Evolutionary conservation across 2,797 vertebrate genomes (phyloP).

Genomic region (Rhabdomys pumilio): DNA sequence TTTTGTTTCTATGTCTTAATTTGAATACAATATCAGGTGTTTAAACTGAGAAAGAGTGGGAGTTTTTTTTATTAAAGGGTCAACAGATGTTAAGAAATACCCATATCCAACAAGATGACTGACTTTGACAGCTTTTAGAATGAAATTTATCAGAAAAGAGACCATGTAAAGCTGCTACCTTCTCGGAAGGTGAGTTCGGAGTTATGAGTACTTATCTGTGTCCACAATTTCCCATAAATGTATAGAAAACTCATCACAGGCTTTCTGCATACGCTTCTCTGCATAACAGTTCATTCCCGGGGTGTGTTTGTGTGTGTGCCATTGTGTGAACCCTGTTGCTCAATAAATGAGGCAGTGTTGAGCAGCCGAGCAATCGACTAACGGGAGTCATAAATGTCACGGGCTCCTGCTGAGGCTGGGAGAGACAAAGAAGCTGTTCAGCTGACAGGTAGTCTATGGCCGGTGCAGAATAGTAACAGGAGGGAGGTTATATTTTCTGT

Average conservation of each 20-base stretch:
- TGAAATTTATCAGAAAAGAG: not conserved
- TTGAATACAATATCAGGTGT: conserved; percentile 7
- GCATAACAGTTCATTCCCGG: not conserved
- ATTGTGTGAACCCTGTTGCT: too few species aligned
- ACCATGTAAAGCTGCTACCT: not conserved
- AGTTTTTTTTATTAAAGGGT: not conserved
- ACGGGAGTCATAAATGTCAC: not conserved
- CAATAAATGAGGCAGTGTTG: too few species aligned
- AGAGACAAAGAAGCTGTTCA: conserved; percentile 7
- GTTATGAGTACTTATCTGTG: fast-evolving
- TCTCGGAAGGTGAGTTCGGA: not conserved
- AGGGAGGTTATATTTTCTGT: not conserved
- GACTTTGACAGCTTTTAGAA: not conserved
- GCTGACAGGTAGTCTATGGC: not conserved
- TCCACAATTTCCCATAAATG: not conserved
- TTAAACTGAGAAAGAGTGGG: not conserved
- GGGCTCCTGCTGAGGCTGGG: not conserved
- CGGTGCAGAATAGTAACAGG: not conserved
- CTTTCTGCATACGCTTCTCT: not conserved
- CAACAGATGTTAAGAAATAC: conserved; percentile 39
- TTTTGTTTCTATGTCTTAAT: conserved; percentile 8
- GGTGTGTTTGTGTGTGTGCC: not conserved
- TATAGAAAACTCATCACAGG: not conserved
- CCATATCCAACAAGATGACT: not conserved
- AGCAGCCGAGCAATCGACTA: not conserved